Evolutionary conservation across 2,797 vertebrate genomes (phyloP).

Genomic region (Euphonia xanthogaster): DNA sequence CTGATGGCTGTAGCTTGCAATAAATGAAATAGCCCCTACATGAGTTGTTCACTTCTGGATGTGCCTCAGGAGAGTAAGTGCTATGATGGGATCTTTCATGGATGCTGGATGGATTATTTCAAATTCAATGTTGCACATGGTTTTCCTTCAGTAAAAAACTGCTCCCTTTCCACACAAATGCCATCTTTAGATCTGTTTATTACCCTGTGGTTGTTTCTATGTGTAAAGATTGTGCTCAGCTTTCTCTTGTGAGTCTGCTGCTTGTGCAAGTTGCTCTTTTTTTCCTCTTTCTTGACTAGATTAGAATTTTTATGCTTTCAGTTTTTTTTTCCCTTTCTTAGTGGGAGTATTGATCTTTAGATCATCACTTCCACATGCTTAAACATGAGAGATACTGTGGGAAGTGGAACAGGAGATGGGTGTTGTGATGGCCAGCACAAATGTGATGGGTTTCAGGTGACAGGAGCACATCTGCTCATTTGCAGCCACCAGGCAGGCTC

Average conservation of each 20-base stretch:
- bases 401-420: background rate
- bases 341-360: background rate
- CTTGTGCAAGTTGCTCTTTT: background rate
- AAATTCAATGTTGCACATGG: accelerated
- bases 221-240: background rate
- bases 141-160: background rate
- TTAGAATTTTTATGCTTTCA: background rate
- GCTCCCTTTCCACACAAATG: background rate
- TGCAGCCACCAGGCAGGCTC: background rate
- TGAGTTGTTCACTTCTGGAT: background rate
- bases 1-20: background rate
- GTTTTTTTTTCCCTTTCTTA: background rate
- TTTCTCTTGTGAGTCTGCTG: background rate
- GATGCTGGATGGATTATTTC: background rate
- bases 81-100: background rate
- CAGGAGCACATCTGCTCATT: background rate
- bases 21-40: background rate
- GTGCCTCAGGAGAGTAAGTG: background rate
- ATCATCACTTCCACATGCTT: background rate
- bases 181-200: background rate
- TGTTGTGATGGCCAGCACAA: background rate
- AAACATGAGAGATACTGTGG: background rate
- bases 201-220: background rate
- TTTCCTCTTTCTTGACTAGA: background rate
- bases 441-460: background rate